Evolutionary conservation across 2,888 invertebrate species (phyloP).

Genomic region (Melinaea menophilus): DNA sequence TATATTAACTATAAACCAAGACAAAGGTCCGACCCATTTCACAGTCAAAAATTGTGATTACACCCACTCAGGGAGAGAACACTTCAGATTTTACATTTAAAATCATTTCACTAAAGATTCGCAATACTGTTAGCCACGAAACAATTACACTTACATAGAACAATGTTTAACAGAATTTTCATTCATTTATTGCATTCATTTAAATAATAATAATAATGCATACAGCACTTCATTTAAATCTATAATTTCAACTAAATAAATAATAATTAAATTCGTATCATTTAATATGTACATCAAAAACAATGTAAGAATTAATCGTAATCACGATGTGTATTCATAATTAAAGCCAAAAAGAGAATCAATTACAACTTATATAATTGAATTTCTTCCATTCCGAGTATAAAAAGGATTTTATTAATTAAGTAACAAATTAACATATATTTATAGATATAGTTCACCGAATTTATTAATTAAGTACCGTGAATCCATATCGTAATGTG

Average conservation of each 20-base stretch:
- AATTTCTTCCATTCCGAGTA: conserved; percentile 19
- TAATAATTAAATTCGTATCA: no score
- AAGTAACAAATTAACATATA: conserved; percentile 29
- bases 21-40: conserved; percentile 9
- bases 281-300: no score
- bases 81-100: conserved; percentile 21
- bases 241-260: no score
- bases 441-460: conserved; percentile 24
- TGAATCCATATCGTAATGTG: conserved; percentile 28
- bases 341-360: conserved; percentile 1
- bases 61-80: conserved; percentile 10
- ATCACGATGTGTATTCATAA: not conserved
- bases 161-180: conserved; percentile 16
- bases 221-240: no score
- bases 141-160: conserved; percentile 16
- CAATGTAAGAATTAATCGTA: no score
- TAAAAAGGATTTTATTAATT: conserved; percentile 27
- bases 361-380: conserved; percentile 11
- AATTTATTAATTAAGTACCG: conserved; percentile 31
- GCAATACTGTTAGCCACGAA: conserved; percentile 19
- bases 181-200: not conserved
- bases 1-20: no score
- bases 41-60: conserved; percentile 19
- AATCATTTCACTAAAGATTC: conserved; percentile 23
- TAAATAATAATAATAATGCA: not conserved